These are phyloP conservation scores for Leptinotarsa haldemani DNA, from an alignment of 2,888 invertebrate genomes.

Conservation along the genomic window DNA sequence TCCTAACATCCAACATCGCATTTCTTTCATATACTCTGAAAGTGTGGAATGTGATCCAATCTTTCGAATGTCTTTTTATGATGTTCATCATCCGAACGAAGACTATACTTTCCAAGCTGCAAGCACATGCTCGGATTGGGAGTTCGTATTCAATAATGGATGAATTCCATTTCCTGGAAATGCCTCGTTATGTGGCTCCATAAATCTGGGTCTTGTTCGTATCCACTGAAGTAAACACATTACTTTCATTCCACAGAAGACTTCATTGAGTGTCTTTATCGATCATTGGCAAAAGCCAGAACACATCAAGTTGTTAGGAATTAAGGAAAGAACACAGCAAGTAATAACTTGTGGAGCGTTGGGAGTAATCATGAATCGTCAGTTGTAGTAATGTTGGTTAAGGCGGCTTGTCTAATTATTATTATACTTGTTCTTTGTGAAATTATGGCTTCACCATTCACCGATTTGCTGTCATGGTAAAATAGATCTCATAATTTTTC, in stretches of 20 bases:
- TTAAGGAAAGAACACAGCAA: no score
- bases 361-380: no score
- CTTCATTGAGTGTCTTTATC: conserved; percentile 1
- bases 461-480: no score
- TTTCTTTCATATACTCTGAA: neutral
- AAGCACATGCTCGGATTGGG: conserved; percentile 5
- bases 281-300: neutral
- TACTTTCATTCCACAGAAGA: conserved; percentile 28
- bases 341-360: no score
- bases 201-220: conserved; percentile 15
- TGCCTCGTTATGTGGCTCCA: conserved; percentile 8
- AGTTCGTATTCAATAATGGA: conserved; percentile 14
- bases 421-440: no score
- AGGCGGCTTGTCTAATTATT: no score
- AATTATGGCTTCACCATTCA: no score
- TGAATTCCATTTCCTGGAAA: conserved; percentile 8
- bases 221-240: conserved; percentile 36
- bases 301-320: no score
- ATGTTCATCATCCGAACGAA: neutral
- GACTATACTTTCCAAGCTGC: neutral
- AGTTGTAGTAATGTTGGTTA: no score
- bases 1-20: neutral
- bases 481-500: no score
- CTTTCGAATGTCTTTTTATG: conserved; percentile 4
- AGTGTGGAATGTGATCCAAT: neutral